Base-by-base conservation (phyloP, 2,797 vertebrate species). In the Euthynnus affinis region DNA sequence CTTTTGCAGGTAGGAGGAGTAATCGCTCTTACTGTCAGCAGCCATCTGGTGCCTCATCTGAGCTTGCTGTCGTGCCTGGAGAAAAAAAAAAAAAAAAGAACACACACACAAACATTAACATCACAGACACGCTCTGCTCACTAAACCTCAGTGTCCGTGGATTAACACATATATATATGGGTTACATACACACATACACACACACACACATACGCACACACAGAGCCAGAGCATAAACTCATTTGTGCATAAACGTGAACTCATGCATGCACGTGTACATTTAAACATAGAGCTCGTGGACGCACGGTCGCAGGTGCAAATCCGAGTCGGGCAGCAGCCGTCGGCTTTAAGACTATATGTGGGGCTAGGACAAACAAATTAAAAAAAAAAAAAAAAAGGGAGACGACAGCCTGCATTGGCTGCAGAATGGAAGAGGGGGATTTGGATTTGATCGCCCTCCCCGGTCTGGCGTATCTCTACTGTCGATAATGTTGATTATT, bases 11-110 rank as follows among this genome's bases (percentile, higher is more conserved):
- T 92, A 95, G 44, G 96, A 92, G 6, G 96, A 96, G 80, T 99
- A 99, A 18, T 99, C 98, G 0, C 82, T 91, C 92, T 98, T 99
- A 93, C 98, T 98, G 84, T 99, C 98, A 37, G 96, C 78, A 4
- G 98, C 97, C 96, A 99, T 97, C 89, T 99, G 98, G 88, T 99
- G 98, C 83, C 97, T 95, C 67, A 96, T 89, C 82, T 98, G 97
- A 74, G 98, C 97, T 83, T 99, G 98, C 77, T 99, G 95, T 58
- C 95, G 90, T 42, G 95, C 95, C 95, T 96, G 83, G 61, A 62
- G 66, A 51, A 34, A 49, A 70, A 64, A 71, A 74, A 63, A 51
- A 5, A 49, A 32, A 8, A 4, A 15, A n/a, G n/a, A 15, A 63
- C 15, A 68, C 2, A 59, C 18, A 89, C 51, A 84, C 15, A 74